A percentile compares a stretch with the other conserved stretches of the same genome.
Evolutionary conservation across 2,113 vertebrate species (phyloP).

Genomic region (Chaetura pelagica): DNA sequence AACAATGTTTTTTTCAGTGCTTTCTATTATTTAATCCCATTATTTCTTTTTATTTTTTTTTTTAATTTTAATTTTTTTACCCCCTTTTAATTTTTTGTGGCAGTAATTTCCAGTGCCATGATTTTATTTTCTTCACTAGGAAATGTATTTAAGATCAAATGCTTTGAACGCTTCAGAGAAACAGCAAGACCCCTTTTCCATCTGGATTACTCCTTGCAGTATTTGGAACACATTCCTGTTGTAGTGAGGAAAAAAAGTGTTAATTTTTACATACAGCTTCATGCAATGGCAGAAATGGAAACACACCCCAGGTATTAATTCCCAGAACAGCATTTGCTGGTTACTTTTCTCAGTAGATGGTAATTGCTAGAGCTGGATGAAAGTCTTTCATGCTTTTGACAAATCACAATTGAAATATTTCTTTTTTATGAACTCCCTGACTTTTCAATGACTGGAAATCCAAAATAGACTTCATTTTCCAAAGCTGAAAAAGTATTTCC

Average conservation of each 20-base stretch:
- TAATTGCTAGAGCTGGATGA: background rate
- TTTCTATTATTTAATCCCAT: background rate
- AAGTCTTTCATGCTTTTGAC: background rate
- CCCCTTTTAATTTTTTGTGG: background rate
- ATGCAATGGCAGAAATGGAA: background rate
- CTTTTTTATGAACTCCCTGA: background rate
- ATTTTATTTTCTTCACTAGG: background rate
- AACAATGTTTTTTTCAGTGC: conserved; percentile 7
- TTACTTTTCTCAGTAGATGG: background rate
- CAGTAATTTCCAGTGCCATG: background rate
- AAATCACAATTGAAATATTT: background rate
- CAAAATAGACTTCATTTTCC: background rate
- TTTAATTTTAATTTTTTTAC: background rate
- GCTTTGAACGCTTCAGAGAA: background rate
- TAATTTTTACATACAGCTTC: background rate
- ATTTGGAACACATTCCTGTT: background rate
- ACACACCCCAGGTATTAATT: background rate
- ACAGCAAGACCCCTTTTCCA: background rate
- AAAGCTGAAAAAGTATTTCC: background rate
- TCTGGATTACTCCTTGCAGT: background rate
- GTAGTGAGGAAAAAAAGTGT: background rate
- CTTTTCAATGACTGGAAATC: background rate
- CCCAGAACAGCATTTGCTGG: background rate
- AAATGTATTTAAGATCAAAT: background rate
- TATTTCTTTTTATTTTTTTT: background rate